Evolutionary conservation across 1,140 invertebrate genomes (phyloP), one percentile per base, ranked within the genome.

Genomic region (Chymomyza costata): DNA sequence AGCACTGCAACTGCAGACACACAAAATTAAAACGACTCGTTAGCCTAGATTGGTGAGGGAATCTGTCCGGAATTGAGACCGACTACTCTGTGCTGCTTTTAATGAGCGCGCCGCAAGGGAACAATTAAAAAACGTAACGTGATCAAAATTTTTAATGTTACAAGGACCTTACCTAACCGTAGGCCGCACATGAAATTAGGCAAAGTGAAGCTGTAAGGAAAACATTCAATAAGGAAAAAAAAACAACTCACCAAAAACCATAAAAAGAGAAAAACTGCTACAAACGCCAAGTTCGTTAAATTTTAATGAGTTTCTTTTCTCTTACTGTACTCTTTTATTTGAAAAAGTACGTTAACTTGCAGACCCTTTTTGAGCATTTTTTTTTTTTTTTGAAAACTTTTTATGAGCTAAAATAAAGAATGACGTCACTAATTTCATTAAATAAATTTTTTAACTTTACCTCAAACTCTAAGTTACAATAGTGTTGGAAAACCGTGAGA

Each of bases 81-180:
- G n/a, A n/a, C n/a, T n/a, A n/a, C n/a, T n/a, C n/a, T n/a, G n/a
- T n/a, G 10, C 11, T 15, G 40, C 43, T 64, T 67, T 65, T 73
- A 78, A 80, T 68, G 73, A 61, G 67, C 49, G 53, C 55, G 63
- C 73, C 73, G 73, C 73, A 73, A 68, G 73, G 73, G 73, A 80
- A 78, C 73, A 78, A 78, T 78, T 78, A 78, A 78, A 80, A 80
- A 80, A 73, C 60, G 63, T 78, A 80, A 78, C 73, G 73, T 78
- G 73, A 78, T 78, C 73, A 80, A 78, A 80, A 78, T 78, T 80
- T 65, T 46, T 65, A 78, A 78, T 78, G 65, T 73, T 59, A 57
- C 70, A 63, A 57, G 66, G 71, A 71, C 70, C 70, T 76, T 78
- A n/a, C n/a, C n/a, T n/a, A 70, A 68, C 41, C 65, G 55, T 61